Conservation (phyloP, 2,797 vertebrate genomes). For the Lepilemur septentrionalis region DNA sequence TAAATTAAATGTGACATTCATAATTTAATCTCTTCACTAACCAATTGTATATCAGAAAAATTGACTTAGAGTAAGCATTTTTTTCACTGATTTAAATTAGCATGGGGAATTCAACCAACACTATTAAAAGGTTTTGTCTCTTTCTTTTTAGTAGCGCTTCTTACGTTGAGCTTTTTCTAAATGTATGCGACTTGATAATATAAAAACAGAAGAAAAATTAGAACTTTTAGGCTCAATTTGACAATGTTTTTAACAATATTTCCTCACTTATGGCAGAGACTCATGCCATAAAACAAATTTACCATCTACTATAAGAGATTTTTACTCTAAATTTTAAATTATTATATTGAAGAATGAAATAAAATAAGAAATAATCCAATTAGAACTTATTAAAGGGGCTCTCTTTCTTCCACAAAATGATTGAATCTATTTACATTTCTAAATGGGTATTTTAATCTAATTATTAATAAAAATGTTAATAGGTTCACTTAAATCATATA, state of each 20-base stretch:
- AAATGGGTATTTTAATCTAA: background rate
- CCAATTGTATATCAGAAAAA: conserved; percentile 59
- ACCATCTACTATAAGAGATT: background rate
- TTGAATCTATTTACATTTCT: background rate
- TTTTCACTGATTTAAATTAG: conserved; percentile 79
- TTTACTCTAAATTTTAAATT: background rate
- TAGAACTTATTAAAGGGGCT: conserved; percentile 6
- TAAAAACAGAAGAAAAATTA: background rate
- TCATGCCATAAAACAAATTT: background rate
- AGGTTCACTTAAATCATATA: background rate
- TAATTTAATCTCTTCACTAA: conserved; percentile 62
- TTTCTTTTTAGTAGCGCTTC: background rate
- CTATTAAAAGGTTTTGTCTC: background rate
- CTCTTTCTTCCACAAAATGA: background rate
- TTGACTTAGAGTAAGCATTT: conserved; percentile 62
- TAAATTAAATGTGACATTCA: conserved; percentile 66
- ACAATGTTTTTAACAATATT: background rate
- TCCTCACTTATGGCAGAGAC: background rate
- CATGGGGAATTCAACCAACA: conserved; percentile 62
- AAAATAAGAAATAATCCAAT: background rate
- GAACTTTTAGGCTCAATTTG: background rate
- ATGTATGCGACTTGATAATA: background rate
- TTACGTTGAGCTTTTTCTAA: background rate
- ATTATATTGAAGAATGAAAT: background rate
- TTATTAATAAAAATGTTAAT: conserved; percentile 8